Evolutionary conservation across 2,888 invertebrate genomes (phyloP).

Genomic region (Rhagonycha fulva): DNA sequence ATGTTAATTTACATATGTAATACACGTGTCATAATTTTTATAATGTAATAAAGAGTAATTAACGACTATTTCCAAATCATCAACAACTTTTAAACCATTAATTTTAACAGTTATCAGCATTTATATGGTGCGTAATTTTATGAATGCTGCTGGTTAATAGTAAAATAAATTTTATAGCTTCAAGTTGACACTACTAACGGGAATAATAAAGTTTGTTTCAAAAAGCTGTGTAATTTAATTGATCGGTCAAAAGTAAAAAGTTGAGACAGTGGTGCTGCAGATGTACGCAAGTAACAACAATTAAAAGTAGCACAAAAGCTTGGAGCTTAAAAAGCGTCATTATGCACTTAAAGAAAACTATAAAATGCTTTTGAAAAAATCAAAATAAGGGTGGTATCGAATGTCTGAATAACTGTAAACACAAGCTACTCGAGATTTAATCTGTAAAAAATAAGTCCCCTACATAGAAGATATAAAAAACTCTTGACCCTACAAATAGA

Average conservation of each 20-base stretch:
- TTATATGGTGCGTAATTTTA: background rate
- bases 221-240: background rate
- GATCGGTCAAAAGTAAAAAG: background rate
- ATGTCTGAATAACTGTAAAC: constrained; percentile 42
- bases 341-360: constrained; percentile 37
- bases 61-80: background rate
- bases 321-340: constrained; percentile 23
- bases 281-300: constrained; percentile 16
- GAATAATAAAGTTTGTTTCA: background rate
- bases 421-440: constrained; percentile 36
- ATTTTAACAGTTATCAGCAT: background rate
- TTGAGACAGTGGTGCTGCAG: background rate
- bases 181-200: background rate
- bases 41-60: background rate
- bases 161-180: background rate
- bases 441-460: constrained; percentile 33
- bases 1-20: background rate
- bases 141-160: background rate
- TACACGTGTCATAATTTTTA: background rate
- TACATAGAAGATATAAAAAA: constrained; percentile 29
- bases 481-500: constrained; percentile 34
- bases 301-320: constrained; percentile 12
- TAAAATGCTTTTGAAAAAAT: constrained; percentile 35
- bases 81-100: background rate
- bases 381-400: constrained; percentile 38